These are phyloP conservation scores for Oryctes rhinoceros DNA, from an alignment of 1,140 invertebrate species.

Conservation along the genomic window DNA sequence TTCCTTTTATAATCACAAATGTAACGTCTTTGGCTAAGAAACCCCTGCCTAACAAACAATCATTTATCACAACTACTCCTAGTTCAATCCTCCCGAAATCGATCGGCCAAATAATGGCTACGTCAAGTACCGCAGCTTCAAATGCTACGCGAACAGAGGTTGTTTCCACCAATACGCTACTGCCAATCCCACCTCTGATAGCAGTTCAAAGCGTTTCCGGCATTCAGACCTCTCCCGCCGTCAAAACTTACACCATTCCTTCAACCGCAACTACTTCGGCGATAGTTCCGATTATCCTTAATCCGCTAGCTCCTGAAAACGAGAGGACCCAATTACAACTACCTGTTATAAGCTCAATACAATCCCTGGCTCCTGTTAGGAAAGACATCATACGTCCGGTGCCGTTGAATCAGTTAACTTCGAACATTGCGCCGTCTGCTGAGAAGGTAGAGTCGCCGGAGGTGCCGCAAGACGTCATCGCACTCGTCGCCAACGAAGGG, in stretches of 20 bases:
- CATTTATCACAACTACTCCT: background rate
- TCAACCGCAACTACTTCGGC: background rate
- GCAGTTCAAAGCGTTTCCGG: background rate
- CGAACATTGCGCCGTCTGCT: background rate
- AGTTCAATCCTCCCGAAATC: background rate
- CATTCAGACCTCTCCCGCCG: background rate
- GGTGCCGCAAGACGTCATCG: background rate
- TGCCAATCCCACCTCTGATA: background rate
- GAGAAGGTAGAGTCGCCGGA: background rate
- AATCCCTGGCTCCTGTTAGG: background rate
- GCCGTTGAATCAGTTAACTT: background rate
- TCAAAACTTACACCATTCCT: background rate
- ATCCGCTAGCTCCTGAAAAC: background rate
- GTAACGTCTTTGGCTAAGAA: slow-evolving; percentile 24
- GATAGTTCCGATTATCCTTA: background rate
- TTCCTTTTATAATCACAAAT: slow-evolving; percentile 41
- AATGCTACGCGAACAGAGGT: background rate
- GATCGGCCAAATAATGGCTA: background rate
- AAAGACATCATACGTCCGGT: background rate
- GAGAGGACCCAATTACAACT: background rate
- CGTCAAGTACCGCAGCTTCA: background rate
- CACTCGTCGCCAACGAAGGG: background rate
- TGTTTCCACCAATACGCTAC: background rate
- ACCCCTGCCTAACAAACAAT: background rate
- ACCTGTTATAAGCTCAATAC: background rate